These are phyloP conservation scores for Aphelinus certus DNA, from an alignment of 1,140 invertebrate species.

Conservation along the genomic window DNA sequence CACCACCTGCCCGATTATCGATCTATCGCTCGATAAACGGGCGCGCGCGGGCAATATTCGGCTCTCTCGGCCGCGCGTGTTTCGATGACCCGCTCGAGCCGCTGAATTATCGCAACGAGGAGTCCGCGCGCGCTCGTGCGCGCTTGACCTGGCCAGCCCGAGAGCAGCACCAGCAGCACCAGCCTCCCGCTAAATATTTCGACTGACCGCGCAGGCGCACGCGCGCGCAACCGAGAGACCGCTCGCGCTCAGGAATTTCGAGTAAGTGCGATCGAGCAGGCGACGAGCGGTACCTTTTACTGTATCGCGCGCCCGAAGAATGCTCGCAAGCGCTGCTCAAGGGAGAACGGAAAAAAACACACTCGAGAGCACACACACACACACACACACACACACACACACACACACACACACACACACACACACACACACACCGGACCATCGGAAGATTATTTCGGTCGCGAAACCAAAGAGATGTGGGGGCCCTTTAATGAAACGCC, in stretches of 20 bases:
- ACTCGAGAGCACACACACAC: no score
- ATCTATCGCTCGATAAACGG: conserved; percentile 35
- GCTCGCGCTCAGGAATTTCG: neutral
- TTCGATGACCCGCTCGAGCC: conserved; percentile 26
- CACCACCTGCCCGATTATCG: conserved; percentile 19
- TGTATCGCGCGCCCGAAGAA: no score
- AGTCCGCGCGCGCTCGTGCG: neutral
- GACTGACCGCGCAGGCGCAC: conserved; percentile 1
- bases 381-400: no score
- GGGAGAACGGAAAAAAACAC: no score
- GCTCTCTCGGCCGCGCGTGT: neutral
- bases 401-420: no score
- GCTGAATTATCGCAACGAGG: conserved; percentile 24
- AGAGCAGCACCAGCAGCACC: no score
- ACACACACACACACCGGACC: no score
- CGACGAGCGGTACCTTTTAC: no score
- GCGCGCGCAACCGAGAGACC: neutral
- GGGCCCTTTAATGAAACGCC: no score
- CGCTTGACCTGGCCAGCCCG: neutral
- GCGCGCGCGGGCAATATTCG: conserved; percentile 8
- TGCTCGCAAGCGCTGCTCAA: no score
- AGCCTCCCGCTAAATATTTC: conserved; percentile 21
- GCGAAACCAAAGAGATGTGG: no score
- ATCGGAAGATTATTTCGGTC: no score
- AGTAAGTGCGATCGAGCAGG: neutral